Evolutionary conservation across 2,113 vertebrate species (phyloP).

Genomic region (Ibidorhyncha struthersii): DNA sequence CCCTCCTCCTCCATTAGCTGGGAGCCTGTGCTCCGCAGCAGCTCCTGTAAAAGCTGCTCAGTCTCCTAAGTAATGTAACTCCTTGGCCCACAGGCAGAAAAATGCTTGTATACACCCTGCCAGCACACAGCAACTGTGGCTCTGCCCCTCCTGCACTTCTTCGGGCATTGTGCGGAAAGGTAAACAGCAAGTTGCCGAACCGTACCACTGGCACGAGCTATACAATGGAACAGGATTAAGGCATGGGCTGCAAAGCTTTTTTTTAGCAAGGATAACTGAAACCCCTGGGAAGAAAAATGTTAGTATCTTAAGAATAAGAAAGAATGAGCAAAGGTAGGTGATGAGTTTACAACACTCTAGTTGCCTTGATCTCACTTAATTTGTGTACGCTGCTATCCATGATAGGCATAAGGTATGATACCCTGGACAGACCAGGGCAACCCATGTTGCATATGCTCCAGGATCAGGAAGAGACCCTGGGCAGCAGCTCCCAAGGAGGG

Average conservation of each 20-base stretch:
- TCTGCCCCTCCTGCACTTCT: neutral
- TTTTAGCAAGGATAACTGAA: neutral
- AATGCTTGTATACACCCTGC: neutral
- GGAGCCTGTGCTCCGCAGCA: neutral
- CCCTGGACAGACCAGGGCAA: neutral
- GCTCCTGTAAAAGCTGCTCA: neutral
- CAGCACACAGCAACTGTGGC: neutral
- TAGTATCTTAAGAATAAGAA: neutral
- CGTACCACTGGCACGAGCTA: neutral
- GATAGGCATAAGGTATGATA: neutral
- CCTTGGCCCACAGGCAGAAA: neutral
- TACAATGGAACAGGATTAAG: neutral
- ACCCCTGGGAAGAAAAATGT: neutral
- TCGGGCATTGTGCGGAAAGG: neutral
- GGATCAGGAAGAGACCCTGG: neutral
- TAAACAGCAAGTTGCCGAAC: neutral
- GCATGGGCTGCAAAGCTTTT: neutral
- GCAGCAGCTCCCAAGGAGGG: neutral
- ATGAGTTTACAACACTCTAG: neutral
- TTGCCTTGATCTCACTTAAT: neutral
- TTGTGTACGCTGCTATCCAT: neutral
- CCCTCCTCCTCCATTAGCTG: neutral
- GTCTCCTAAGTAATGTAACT: neutral
- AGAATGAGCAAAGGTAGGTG: neutral
- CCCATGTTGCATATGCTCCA: rapidly evolving